These are phyloP conservation scores for Prinia subflava DNA, from an alignment of 2,113 vertebrate species.

Conservation along the genomic window DNA sequence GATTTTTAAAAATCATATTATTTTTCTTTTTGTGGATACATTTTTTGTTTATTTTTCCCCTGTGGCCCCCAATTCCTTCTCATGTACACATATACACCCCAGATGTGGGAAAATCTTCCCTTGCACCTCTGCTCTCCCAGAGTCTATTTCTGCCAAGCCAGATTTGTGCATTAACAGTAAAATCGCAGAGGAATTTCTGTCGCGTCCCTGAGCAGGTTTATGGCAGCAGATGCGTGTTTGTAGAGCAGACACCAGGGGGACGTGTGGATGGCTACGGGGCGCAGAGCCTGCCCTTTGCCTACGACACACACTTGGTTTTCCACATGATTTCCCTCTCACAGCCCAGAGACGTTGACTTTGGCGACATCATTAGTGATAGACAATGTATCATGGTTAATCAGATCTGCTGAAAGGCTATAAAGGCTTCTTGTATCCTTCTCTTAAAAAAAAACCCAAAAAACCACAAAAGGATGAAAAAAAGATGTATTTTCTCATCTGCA, in stretches of 20 bases:
- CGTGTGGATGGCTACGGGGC: background rate
- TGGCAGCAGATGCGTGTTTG: constrained; percentile 37
- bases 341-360: constrained; percentile 54
- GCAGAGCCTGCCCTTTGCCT: constrained; percentile 50
- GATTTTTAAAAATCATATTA: background rate
- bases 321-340: constrained; percentile 47
- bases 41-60: background rate
- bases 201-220: background rate
- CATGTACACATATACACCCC: background rate
- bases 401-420: constrained; percentile 54
- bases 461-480: background rate
- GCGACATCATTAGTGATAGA: constrained; percentile 58
- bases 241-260: constrained; percentile 30
- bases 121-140: background rate
- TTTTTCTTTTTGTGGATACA: background rate
- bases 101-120: background rate
- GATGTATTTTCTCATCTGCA: background rate
- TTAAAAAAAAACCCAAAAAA: background rate
- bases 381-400: constrained; percentile 44
- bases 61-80: background rate
- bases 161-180: background rate
- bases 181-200: constrained; percentile 9
- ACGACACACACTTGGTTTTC: constrained; percentile 52
- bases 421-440: constrained; percentile 1
- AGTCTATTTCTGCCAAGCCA: background rate